Conservation (phyloP, 2,888 invertebrate genomes). For the Chloroclystis v-ata region DNA sequence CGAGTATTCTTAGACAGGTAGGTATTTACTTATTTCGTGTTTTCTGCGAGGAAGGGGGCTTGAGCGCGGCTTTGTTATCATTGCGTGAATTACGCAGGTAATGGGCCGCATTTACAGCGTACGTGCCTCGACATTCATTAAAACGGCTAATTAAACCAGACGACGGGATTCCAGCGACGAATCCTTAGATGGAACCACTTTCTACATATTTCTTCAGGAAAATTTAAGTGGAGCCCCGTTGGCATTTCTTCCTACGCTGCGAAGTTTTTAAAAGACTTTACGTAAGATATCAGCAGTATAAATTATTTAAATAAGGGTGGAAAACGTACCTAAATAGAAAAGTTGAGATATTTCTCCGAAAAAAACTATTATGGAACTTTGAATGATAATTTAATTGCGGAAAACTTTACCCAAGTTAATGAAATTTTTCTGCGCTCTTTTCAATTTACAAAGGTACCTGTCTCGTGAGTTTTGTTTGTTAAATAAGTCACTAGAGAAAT, state of each 20-base stretch:
- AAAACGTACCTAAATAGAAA: slow-evolving; percentile 4
- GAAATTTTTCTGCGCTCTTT: background rate
- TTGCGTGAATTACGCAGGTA: slow-evolving; percentile 71
- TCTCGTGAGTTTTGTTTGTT: background rate
- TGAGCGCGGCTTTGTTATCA: slow-evolving; percentile 57
- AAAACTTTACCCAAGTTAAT: background rate
- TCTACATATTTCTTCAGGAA: slow-evolving; percentile 51
- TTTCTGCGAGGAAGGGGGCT: slow-evolving; percentile 19
- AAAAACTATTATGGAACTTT: background rate
- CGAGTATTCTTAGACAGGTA: slow-evolving; percentile 23
- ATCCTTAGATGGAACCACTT: slow-evolving; percentile 46
- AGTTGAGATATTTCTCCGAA: slow-evolving; percentile 4
- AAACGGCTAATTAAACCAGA: slow-evolving; percentile 68
- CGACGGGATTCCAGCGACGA: slow-evolving; percentile 57
- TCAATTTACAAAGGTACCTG: background rate
- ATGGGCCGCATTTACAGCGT: slow-evolving; percentile 68
- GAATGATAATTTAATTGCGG: background rate
- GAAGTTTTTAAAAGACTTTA: slow-evolving; percentile 41
- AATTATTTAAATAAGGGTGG: slow-evolving; percentile 29
- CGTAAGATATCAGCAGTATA: slow-evolving; percentile 35
- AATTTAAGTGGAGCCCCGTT: slow-evolving; percentile 43
- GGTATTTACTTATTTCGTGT: slow-evolving; percentile 19
- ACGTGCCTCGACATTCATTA: slow-evolving; percentile 75
- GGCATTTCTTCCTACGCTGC: slow-evolving; percentile 35
- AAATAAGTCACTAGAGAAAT: background rate